Conservation (phyloP, 1,140 invertebrate genomes). For the Hypsibius dujardini region DNA sequence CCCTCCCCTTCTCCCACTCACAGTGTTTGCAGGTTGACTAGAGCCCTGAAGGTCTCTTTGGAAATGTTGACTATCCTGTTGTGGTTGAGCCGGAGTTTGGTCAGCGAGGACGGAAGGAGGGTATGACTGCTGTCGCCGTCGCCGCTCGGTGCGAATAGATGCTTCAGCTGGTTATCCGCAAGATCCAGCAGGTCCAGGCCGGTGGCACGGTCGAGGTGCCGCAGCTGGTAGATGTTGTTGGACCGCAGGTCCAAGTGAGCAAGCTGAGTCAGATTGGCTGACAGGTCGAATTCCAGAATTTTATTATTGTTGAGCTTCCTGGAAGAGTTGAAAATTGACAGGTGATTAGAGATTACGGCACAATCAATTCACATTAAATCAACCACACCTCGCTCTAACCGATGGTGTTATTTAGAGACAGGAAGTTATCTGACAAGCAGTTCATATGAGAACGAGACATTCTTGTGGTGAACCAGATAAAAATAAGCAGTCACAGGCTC, state of each 20-base stretch:
- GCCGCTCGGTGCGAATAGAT: neutral
- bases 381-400: too few relatives aligned
- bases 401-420: too few relatives aligned
- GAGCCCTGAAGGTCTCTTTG: neutral
- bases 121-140: too few relatives aligned
- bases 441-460: too few relatives aligned
- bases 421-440: too few relatives aligned
- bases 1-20: too few relatives aligned
- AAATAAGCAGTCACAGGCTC: too few relatives aligned
- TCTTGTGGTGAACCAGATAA: too few relatives aligned
- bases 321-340: too few relatives aligned
- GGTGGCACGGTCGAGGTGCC: neutral
- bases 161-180: neutral
- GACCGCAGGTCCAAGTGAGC: neutral
- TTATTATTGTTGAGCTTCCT: neutral
- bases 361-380: too few relatives aligned
- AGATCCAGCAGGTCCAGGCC: neutral
- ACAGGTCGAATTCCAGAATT: neutral
- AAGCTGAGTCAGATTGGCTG: neutral
- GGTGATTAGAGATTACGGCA: too few relatives aligned
- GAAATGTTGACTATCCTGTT: neutral
- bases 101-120: neutral
- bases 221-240: slow-evolving; percentile 1
- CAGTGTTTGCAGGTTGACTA: neutral
- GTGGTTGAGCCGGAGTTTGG: neutral